Evolutionary conservation across 2,888 invertebrate species (phyloP), one percentile per base, ranked within the genome.

Genomic region (Orthosia gracilis): DNA sequence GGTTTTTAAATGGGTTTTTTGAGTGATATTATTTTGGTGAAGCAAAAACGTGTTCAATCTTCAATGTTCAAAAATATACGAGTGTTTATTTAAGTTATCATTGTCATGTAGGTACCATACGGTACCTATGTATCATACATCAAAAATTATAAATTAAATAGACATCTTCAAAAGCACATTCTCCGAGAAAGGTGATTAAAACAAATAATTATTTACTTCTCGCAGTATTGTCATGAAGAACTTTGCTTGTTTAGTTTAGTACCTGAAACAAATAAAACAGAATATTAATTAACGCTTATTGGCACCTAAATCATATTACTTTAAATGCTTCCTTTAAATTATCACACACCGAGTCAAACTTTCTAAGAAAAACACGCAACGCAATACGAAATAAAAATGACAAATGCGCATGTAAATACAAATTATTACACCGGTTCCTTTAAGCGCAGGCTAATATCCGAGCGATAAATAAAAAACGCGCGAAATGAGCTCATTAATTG

Each of bases 401-500:
- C 70, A 84, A 86, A 91, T 85, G 88, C 83, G 85, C 89, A 87
- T 89, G 85, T 86, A 83, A 82, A 76, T 67, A 82, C 82, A 85
- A 85, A 84, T 86, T 85, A 88, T 87, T 84, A 84, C 82, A 83
- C 76, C 66, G 85, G 83, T 89, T 89, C 85, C 76, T 90, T 90
- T 90, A 85, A 88, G 84, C 86, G 74, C 87, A 86, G 87, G 89
- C 91, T 92, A 92, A 94, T 92, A 92, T 89, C 88, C 87, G 77
- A 88, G 88, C 89, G 91, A 94, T 94, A 94, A 94, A 94, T 94
- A 93, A 94, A 92, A 91, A 90, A 88, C 90, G 92, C 92, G 93
- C 92, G 91, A 94, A 95, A 94, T 93, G 91, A 92, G 93, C 94
- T 93, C 94, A 94, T 96, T 96, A 94, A 93, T 94, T 92, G 89